Evolutionary conservation across 2,797 vertebrate species (phyloP), one percentile per base, ranked within the genome.

Genomic region (Picus viridis): DNA sequence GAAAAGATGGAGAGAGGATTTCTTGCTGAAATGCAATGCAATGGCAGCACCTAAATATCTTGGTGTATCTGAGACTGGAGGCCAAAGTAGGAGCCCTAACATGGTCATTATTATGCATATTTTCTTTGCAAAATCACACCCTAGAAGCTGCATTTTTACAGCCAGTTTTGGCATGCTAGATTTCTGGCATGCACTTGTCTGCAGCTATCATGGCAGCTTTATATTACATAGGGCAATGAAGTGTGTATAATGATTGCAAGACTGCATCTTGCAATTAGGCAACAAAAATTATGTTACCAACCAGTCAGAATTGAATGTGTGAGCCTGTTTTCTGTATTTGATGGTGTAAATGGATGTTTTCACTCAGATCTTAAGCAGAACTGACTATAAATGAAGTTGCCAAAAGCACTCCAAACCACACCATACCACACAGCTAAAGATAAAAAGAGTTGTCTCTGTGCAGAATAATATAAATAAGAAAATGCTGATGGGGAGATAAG

Each of bases 1-100:
- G 75, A 94, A 74, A 90, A 76, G 80, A 80, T 68, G 71, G 83
- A 91, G 57, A 88, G 16, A 53, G 76, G 34, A 84, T 86, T 86
- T 83, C 57, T 79, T 45, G 22, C 22, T 57, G 63, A 93, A 93
- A 88, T 61, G 32, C 26, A 53, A 47, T 74, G 45, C 61, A 70
- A 54, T 6, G 54, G 65, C 34, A 90, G 87, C 34, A 65, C 26
- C 69, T 74, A 43, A 63, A 32, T 85, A 53, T 45, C 57, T 78
- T 49, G 4, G 22, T n/a, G 57, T 24, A 83, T 79, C 70, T 73
- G 61, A 78, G 56, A 73, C 36, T 23, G 82, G 68, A 76, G 30
- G 61, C 34, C 39, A 69, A 87, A 64, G 24, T 26, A 84, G 34
- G 24, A 43, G 10, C 53, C 47, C 29, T 85, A 80, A 43, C 3